These are phyloP conservation scores for Trachemys scripta DNA, from an alignment of 2,113 vertebrate genomes.

Conservation along the genomic window DNA sequence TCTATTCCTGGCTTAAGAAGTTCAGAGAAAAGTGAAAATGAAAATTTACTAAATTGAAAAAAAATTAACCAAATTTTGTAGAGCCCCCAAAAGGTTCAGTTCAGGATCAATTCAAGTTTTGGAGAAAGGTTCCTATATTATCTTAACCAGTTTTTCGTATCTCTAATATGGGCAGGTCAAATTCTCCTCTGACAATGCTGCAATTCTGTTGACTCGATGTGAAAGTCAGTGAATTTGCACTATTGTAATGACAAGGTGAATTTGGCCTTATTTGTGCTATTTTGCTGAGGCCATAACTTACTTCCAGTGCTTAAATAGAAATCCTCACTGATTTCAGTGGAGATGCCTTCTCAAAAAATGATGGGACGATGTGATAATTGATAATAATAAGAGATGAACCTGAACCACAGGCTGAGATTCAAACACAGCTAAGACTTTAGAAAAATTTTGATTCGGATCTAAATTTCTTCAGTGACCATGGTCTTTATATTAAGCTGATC, in stretches of 20 bases:
- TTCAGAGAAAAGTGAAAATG: conserved; percentile 44
- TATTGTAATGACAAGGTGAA: not conserved
- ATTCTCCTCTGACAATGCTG: not conserved
- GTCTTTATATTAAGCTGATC: not conserved
- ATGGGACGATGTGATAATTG: not conserved
- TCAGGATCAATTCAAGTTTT: conserved; percentile 53
- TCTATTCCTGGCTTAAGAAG: conserved; percentile 45
- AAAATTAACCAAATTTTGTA: conserved; percentile 53
- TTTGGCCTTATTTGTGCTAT: not conserved
- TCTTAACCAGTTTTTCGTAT: not conserved
- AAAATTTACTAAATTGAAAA: conserved; percentile 60
- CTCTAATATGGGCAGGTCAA: not conserved
- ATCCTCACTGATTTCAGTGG: not conserved
- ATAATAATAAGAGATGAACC: not conserved
- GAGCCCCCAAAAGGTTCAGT: conserved; percentile 16
- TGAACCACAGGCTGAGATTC: not conserved
- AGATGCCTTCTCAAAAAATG: not conserved
- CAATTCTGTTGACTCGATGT: not conserved
- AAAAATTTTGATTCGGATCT: not conserved
- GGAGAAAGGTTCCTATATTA: not conserved
- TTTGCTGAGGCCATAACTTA: not conserved
- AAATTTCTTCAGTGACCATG: not conserved
- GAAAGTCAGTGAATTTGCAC: not conserved
- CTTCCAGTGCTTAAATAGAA: not conserved
- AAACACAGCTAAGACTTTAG: not conserved